phyloP scores from a whole-genome alignment of 1,140 invertebrate genomes.

The Radopholus similis region DNA sequence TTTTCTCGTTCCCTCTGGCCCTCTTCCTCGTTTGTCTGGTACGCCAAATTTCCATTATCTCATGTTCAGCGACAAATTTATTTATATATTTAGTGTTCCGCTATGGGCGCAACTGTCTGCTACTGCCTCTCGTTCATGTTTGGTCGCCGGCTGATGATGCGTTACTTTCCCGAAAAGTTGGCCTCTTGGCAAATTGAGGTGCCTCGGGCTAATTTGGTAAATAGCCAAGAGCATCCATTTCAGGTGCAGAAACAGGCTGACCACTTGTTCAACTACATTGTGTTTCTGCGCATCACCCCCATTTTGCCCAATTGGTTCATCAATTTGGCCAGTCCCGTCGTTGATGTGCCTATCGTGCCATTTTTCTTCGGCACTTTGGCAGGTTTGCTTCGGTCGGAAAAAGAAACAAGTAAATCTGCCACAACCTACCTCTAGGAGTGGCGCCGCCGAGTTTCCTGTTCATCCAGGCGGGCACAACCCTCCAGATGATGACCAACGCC shows the following conservation, averaged over 20 bases:
- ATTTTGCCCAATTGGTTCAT: conserved; percentile 99
- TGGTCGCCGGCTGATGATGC: conserved; percentile 76
- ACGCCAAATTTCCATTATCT: conserved; percentile 51
- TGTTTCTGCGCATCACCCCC: conserved; percentile 93
- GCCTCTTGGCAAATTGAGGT: conserved; percentile 79
- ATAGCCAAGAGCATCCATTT: conserved; percentile 38
- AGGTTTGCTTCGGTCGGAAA: conserved; percentile 63
- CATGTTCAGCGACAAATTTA: not conserved
- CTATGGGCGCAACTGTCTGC: conserved; percentile 88
- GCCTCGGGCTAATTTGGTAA: conserved; percentile 12
- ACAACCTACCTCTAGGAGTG: conserved; percentile 74
- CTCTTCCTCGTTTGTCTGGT: conserved; percentile 81
- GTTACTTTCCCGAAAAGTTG: conserved; percentile 83
- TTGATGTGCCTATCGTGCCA: conserved; percentile 84
- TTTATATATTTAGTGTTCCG: conserved; percentile 79
- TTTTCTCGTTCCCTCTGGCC: conserved; percentile 87
- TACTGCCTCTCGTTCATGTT: conserved; percentile 85
- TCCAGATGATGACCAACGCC: conserved; percentile 84
- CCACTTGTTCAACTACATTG: conserved; percentile 89
- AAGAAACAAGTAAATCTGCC: not conserved
- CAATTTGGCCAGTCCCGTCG: conserved; percentile 89
- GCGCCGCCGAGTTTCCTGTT: conserved; percentile 94
- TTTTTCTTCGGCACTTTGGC: conserved; percentile 88
- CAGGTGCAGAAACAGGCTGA: conserved; percentile 77
- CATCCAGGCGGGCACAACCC: conserved; percentile 91